Conservation (phyloP, 1,140 invertebrate species). For the Penaeus japonicus region DNA sequence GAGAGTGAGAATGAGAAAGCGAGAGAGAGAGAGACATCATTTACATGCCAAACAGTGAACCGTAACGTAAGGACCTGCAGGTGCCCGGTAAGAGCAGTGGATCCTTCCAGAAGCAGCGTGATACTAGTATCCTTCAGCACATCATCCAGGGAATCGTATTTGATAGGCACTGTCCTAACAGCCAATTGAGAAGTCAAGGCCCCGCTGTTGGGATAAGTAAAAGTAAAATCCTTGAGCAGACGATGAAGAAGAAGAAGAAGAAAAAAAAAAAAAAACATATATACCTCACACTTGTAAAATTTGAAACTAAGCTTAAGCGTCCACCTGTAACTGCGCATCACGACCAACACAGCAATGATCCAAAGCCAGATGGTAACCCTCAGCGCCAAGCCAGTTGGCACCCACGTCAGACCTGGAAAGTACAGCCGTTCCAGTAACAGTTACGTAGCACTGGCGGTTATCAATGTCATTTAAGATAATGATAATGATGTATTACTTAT, state of each 20-base stretch:
- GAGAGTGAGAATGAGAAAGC: too few relatives aligned
- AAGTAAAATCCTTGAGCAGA: too few relatives aligned
- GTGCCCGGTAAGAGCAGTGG: conserved; percentile 16
- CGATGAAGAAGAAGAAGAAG: too few relatives aligned
- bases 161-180: conserved; percentile 16
- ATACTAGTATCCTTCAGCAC: not conserved
- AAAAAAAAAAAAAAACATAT: too few relatives aligned
- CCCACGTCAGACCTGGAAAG: too few relatives aligned
- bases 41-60: too few relatives aligned
- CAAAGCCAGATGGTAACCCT: not conserved
- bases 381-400: not conserved
- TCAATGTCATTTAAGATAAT: too few relatives aligned
- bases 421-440: not conserved
- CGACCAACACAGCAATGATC: not conserved
- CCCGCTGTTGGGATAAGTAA: not conserved
- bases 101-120: conserved; percentile 13
- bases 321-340: conserved; percentile 21
- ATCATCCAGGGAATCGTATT: conserved; percentile 19
- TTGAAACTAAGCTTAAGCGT: too few relatives aligned
- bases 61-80: conserved; percentile 6
- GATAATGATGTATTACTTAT: too few relatives aligned
- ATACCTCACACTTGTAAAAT: too few relatives aligned
- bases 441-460: too few relatives aligned
- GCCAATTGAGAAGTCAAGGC: conserved; percentile 2
- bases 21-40: too few relatives aligned